Conservation (phyloP, 2,888 invertebrate genomes). For the Calameuta idolon region DNA sequence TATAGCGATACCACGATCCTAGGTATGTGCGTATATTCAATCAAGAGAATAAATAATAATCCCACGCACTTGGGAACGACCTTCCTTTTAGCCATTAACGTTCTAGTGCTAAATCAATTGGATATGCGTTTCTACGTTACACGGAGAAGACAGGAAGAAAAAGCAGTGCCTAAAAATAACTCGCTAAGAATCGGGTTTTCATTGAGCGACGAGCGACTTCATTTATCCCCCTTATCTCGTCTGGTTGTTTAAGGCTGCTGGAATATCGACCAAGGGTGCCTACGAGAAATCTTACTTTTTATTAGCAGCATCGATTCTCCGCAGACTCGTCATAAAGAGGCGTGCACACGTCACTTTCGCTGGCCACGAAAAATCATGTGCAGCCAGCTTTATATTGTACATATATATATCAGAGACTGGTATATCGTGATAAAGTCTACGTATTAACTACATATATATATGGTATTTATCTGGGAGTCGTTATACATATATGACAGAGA, state of each 20-base stretch:
- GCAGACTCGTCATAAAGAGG: neutral
- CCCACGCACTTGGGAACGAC: neutral
- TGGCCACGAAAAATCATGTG: neutral
- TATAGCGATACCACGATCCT: neutral
- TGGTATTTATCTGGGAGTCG: neutral
- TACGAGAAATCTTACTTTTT: neutral
- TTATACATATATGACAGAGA: neutral
- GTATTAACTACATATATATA: too few species aligned
- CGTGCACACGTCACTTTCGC: constrained; percentile 4
- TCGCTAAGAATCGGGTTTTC: neutral
- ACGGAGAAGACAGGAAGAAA: neutral
- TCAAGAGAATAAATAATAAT: neutral
- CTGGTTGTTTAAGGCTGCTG: neutral
- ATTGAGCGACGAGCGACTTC: neutral
- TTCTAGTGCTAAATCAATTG: neutral
- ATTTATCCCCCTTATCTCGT: neutral
- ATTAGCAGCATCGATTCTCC: neutral
- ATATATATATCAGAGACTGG: neutral
- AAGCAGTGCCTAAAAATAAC: neutral
- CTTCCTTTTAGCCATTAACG: neutral
- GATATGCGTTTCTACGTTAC: neutral
- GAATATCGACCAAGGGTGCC: neutral
- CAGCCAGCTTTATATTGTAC: neutral
- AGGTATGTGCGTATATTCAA: neutral
- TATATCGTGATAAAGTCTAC: neutral